Evolutionary conservation across 1,140 invertebrate genomes (phyloP).

Genomic region (Triops longicaudatus): DNA sequence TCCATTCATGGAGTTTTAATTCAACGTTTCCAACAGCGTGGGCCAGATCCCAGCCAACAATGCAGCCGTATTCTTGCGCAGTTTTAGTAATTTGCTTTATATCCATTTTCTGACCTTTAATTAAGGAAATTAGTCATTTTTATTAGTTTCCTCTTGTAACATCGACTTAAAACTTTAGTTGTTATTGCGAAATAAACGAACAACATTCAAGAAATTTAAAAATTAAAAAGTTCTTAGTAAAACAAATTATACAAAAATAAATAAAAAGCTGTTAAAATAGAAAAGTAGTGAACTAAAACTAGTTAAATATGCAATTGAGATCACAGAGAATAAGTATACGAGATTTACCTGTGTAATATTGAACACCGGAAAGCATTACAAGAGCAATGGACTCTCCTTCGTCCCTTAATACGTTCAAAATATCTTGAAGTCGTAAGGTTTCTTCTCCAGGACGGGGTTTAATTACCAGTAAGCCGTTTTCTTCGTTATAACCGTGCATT

Average conservation of each 20-base stretch:
- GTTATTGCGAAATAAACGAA: too few relatives aligned
- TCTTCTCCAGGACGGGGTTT: conserved; percentile 47
- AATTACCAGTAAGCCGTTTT: conserved; percentile 43
- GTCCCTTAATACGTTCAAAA: conserved; percentile 45
- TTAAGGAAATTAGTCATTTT: too few relatives aligned
- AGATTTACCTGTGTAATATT: conserved; percentile 51
- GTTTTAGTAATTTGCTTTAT: conserved; percentile 46
- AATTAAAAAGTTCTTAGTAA: neutral
- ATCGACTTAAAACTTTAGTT: too few relatives aligned
- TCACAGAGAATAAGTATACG: conserved; percentile 22
- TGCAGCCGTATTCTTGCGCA: conserved; percentile 47
- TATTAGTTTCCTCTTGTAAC: too few relatives aligned
- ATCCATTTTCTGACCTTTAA: conserved; percentile 48
- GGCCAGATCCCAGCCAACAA: conserved; percentile 55
- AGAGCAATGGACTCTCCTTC: conserved; percentile 49
- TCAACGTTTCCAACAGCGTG: conserved; percentile 56
- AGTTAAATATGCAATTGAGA: too few relatives aligned
- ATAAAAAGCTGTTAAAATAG: neutral
- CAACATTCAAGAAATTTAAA: neutral
- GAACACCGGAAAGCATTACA: conserved; percentile 49
- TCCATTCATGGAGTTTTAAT: conserved; percentile 51
- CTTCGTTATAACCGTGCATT: conserved; percentile 46
- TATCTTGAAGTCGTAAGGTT: conserved; percentile 46
- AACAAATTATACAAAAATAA: too few relatives aligned
- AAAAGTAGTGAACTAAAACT: neutral